phyloP scores from a whole-genome alignment of 2,113 vertebrate species.

The Anarhynchus alexandrinus region DNA sequence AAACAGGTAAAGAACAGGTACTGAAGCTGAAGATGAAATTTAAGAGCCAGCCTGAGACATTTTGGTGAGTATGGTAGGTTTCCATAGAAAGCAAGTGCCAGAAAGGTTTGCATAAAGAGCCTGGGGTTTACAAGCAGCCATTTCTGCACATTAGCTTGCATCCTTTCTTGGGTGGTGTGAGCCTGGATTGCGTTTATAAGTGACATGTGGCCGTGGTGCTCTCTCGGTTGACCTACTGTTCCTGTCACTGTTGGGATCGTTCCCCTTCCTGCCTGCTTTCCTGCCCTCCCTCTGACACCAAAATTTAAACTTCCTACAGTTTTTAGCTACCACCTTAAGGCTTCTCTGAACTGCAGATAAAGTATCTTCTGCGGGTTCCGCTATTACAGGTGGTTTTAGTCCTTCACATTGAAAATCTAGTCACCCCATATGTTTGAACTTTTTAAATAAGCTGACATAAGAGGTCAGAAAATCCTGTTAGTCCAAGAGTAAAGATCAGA shows the following conservation, averaged over 20 bases:
- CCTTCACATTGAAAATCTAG: neutral
- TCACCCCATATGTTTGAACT: neutral
- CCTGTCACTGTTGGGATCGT: neutral
- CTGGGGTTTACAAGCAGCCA: neutral
- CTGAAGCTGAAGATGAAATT: neutral
- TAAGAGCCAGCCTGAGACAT: neutral
- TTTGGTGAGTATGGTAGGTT: neutral
- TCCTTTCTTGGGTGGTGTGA: neutral
- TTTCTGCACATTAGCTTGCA: neutral
- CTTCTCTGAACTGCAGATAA: neutral
- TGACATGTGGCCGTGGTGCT: neutral
- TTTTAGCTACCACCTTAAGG: neutral
- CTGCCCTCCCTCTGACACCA: neutral
- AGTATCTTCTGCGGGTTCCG: neutral
- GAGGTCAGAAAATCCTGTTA: conserved; percentile 40
- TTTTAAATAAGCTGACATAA: conserved; percentile 28
- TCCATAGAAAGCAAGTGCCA: no score
- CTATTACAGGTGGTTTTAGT: neutral
- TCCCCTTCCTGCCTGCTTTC: neutral
- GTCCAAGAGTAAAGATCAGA: conserved; percentile 47
- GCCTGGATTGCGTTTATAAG: neutral
- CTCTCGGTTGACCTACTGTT: neutral
- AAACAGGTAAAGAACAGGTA: neutral
- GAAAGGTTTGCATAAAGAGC: neutral
- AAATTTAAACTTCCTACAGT: neutral